Evolutionary conservation across 2,113 vertebrate genomes (phyloP).

Genomic region (Apus apus): DNA sequence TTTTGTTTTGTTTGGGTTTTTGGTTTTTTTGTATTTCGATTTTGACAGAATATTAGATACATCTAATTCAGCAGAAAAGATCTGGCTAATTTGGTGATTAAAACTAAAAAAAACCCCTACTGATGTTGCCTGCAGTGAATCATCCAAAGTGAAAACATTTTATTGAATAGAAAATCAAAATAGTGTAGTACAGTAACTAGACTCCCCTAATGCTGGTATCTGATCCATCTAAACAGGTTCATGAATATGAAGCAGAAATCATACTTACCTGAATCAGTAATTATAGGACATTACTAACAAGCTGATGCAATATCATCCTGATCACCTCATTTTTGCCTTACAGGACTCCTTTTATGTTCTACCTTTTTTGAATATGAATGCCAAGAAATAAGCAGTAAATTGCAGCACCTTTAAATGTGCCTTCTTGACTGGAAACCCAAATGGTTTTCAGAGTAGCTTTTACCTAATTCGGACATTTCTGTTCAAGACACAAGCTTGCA

Average conservation of each 20-base stretch:
- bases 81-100: not conserved
- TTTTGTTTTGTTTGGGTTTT: not conserved
- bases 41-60: not conserved
- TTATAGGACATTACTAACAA: constrained; percentile 21
- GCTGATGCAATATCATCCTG: not conserved
- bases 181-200: not conserved
- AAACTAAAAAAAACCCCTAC: not conserved
- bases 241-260: not conserved
- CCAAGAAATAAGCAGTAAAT: constrained; percentile 4
- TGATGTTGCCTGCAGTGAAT: not conserved
- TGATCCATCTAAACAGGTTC: not conserved
- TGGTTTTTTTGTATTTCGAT: not conserved
- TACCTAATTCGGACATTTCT: not conserved
- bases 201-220: not conserved
- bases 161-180: not conserved
- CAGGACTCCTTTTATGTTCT: not conserved
- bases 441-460: not conserved
- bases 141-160: not conserved
- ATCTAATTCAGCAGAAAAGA: not conserved
- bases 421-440: not conserved
- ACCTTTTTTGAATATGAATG: constrained; percentile 2
- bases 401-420: not conserved
- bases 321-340: constrained; percentile 20
- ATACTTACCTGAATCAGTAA: constrained; percentile 3
- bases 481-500: not conserved